A percentile compares a stretch with the other conserved stretches of the same genome.
Conservation (phyloP, 1,140 invertebrate species). For the Apis florea region DNA sequence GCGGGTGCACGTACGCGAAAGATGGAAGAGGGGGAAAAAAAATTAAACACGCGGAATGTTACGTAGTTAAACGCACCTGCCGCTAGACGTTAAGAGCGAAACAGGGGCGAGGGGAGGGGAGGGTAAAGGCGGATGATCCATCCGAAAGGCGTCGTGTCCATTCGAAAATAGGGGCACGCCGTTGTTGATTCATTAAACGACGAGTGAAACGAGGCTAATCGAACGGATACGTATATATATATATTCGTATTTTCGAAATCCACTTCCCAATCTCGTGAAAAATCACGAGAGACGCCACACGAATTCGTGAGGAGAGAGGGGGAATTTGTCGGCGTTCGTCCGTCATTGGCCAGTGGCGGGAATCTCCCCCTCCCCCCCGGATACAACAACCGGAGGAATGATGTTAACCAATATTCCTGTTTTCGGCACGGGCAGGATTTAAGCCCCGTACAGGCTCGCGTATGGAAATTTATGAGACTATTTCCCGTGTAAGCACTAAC, state of each 20-base stretch:
- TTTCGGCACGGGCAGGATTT: conserved; percentile 71
- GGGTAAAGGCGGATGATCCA: not conserved
- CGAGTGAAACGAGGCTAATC: not conserved
- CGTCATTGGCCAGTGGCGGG: conserved; percentile 27
- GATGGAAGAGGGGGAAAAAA: conserved; percentile 41
- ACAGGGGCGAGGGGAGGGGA: conserved; percentile 3
- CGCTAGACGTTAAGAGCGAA: conserved; percentile 10
- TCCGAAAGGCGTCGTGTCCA: not conserved
- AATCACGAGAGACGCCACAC: not conserved
- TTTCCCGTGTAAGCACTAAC: conserved; percentile 79
- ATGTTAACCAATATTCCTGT: conserved; percentile 69
- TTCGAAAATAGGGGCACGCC: too few species aligned
- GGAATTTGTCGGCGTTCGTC: conserved; percentile 11
- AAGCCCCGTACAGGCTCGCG: conserved; percentile 66
- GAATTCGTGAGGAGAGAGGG: conserved; percentile 9
- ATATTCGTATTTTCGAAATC: not conserved
- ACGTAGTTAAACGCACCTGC: conserved; percentile 59
- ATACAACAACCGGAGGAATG: conserved; percentile 39
- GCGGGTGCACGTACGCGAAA: conserved; percentile 21
- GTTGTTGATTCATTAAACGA: not conserved
- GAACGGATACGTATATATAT: not conserved
- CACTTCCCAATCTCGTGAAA: conserved; percentile 2
- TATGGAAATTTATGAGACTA: conserved; percentile 80
- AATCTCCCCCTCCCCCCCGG: not conserved
- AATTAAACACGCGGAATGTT: conserved; percentile 61